Base-by-base conservation (phyloP, 2,797 vertebrate species). In the Characodon lateralis region DNA sequence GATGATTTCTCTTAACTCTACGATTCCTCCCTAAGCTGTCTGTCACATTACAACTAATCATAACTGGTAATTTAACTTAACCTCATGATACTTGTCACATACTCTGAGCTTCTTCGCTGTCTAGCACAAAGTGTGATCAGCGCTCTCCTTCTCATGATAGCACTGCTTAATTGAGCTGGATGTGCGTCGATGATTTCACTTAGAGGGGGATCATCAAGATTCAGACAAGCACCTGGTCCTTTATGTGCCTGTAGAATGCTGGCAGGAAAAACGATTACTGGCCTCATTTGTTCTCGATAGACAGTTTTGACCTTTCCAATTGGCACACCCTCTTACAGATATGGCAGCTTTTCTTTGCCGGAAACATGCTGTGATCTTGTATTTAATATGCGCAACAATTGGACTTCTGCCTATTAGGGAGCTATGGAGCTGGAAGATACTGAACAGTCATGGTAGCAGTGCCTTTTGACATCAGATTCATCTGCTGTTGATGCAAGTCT, bases 271-370 rank as follows among this genome's bases (percentile, higher is more conserved):
- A 92, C 86, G 86, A 94, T 93, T 93, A 92, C 85, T 81, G 73
- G 88, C 85, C 86, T 93, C 92, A 93, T 94, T 94, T 94, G 91
- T 94, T 94, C 89, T 91, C 93, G 83, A 92, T 91, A 90, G 93
- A 93, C 92, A 92, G 91, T 92, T 90, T 85, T 94, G 93, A 95
- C 94, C 94, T 94, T 95, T 94, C 90, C 91, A 88, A 92, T 90
- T 93, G 91, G 92, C 92, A 92, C 90, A 87, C 93, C 85, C 83
- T 91, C 85, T 89, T 89, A 88, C 79, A 46, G 86, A 91, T 92
- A 92, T 93, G 91, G 92, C 90, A 85, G 90, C 89, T 90, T 93
- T 94, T 93, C 87, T 89, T 91, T 90, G 22, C 80, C 79, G 6
- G 59, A 88, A 91, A 89, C 88, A 86, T 89, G 88, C 83, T 92